A percentile compares a stretch with the other conserved stretches of the same genome.
Conservation (phyloP, 2,113 vertebrate species). For the Oryzias woworae region DNA sequence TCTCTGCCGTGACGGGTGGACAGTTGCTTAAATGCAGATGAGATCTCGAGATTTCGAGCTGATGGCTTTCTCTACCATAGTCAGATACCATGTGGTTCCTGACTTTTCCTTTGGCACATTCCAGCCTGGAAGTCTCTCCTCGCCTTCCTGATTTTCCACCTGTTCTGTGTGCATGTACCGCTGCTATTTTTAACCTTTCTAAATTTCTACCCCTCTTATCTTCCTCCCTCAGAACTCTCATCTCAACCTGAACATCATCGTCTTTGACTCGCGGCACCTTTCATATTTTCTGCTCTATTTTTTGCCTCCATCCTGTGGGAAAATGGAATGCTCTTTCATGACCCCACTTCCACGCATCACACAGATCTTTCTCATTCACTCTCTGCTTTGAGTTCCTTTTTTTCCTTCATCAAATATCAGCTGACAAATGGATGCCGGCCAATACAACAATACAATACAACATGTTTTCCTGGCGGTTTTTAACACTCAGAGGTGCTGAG, state of each 20-base stretch:
- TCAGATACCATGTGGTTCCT: constrained; percentile 7
- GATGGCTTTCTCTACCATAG: constrained; percentile 39
- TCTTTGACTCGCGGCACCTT: constrained; percentile 5
- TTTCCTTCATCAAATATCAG: no score
- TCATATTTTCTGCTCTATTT: constrained; percentile 39
- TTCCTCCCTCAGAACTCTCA: constrained; percentile 2
- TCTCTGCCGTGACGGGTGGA: constrained; percentile 17
- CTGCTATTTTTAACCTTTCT: constrained; percentile 1
- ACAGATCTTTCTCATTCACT: no score
- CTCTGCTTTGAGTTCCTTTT: no score
- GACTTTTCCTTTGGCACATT: no score
- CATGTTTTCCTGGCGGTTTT: no score
- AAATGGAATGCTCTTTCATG: no score
- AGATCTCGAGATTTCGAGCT: constrained; percentile 49
- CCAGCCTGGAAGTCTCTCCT: no score
- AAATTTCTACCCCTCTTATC: constrained; percentile 1
- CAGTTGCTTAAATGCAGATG: constrained; percentile 43
- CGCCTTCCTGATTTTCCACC: not conserved
- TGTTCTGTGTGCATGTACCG: not conserved
- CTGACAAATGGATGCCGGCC: no score
- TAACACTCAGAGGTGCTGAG: no score
- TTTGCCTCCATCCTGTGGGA: not conserved
- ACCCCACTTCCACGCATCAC: no score
- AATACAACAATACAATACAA: no score
- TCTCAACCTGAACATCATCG: constrained; percentile 2